Evolutionary conservation across 1,140 invertebrate species (phyloP).

Genomic region (Neodiprion fabricii): DNA sequence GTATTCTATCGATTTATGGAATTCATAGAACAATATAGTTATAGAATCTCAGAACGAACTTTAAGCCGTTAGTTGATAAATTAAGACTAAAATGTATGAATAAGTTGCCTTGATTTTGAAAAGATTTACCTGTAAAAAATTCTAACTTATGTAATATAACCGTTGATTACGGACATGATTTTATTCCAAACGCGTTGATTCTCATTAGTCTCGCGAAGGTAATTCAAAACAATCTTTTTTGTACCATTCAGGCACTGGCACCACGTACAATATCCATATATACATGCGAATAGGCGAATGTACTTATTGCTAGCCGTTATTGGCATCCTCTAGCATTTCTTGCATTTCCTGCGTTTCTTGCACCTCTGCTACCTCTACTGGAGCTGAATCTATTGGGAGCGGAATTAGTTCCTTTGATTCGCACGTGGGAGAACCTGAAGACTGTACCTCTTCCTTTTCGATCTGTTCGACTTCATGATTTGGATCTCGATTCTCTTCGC

Average conservation of each 20-base stretch:
- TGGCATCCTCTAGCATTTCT: constrained; percentile 40
- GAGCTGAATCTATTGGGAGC: neutral
- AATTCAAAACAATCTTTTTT: neutral
- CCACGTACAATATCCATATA: constrained; percentile 45
- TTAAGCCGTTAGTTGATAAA: no score
- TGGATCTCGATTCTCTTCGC: constrained; percentile 57
- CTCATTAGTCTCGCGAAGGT: neutral
- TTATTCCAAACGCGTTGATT: neutral
- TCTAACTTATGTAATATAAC: neutral
- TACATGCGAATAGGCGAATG: constrained; percentile 18
- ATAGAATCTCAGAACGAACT: neutral
- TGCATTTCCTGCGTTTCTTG: constrained; percentile 33
- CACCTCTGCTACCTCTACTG: constrained; percentile 2
- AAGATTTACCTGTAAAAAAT: neutral
- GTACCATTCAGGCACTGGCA: neutral
- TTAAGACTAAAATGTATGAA: no score
- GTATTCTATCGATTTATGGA: no score
- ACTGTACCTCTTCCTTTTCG: constrained; percentile 28
- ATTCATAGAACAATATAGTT: neutral
- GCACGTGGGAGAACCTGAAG: neutral
- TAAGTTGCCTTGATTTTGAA: neutral
- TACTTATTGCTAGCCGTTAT: constrained; percentile 49
- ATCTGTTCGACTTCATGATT: constrained; percentile 53
- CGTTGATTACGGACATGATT: neutral
- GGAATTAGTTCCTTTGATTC: constrained; percentile 22